phyloP scores from a whole-genome alignment of 2,888 invertebrate species.

The Cecidostiba fungosa region DNA sequence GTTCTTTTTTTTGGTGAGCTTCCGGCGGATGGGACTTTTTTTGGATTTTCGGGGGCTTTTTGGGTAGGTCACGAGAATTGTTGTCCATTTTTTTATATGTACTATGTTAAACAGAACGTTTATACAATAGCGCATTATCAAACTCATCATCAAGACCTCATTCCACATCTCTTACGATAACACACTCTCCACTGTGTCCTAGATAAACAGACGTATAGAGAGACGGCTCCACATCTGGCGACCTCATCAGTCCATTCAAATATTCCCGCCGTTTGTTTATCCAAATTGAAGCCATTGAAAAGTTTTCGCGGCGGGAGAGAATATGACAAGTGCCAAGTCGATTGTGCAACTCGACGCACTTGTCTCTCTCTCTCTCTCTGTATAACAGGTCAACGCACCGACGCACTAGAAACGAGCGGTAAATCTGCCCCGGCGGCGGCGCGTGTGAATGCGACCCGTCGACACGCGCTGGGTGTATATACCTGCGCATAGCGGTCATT shows the following conservation, averaged over 20 bases:
- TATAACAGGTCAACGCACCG: slow-evolving; percentile 60
- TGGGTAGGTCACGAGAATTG: too few relatives aligned
- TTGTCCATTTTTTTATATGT: too few relatives aligned
- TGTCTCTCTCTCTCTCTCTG: slow-evolving; percentile 23
- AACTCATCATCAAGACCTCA: neutral
- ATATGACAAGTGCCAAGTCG: slow-evolving; percentile 30
- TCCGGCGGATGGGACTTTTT: neutral
- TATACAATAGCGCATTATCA: neutral
- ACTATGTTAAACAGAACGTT: too few relatives aligned
- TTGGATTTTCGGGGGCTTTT: neutral
- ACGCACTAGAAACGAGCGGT: slow-evolving; percentile 53
- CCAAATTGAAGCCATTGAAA: slow-evolving; percentile 13
- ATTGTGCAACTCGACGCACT: slow-evolving; percentile 62
- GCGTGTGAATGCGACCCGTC: slow-evolving; percentile 25
- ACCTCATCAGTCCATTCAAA: slow-evolving; percentile 10
- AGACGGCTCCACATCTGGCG: neutral
- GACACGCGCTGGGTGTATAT: neutral
- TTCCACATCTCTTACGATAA: neutral
- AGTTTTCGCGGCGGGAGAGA: neutral
- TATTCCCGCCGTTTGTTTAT: slow-evolving; percentile 31
- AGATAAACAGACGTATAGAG: neutral
- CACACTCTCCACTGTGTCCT: neutral
- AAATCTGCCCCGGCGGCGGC: slow-evolving; percentile 42
- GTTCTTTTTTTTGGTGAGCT: neutral
- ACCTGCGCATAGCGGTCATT: neutral